A percentile compares a stretch with the other conserved stretches of the same genome.
phyloP scores from a whole-genome alignment of 2,113 vertebrate genomes.

The Eonycteris spelaea region DNA sequence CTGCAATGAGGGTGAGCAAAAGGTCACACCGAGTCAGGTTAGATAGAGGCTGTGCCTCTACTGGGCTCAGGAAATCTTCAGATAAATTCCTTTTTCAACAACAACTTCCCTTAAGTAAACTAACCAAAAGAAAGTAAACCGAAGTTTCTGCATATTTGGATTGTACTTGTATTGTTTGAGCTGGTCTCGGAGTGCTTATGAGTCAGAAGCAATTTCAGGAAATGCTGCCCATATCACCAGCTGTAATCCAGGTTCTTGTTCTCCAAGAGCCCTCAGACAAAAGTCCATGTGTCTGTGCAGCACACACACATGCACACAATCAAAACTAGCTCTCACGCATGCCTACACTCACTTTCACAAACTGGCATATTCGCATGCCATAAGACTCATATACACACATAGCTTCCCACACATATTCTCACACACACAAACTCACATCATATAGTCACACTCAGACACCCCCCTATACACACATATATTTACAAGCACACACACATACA shows the following conservation, averaged over 20 bases:
- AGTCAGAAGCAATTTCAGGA: constrained; percentile 35
- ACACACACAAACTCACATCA: background rate
- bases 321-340: background rate
- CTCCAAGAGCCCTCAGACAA: background rate
- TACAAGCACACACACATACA: background rate
- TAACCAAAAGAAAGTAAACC: background rate
- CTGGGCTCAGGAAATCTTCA: background rate
- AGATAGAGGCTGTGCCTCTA: background rate
- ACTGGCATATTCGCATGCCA: background rate
- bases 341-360: background rate
- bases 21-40: background rate
- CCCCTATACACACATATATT: background rate
- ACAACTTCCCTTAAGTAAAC: background rate
- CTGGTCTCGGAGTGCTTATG: background rate
- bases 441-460: background rate
- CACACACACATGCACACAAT: background rate
- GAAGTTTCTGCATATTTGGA: background rate
- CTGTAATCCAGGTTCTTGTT: constrained; percentile 41
- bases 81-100: background rate
- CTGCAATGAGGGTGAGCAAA: background rate
- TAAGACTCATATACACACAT: background rate
- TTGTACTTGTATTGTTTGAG: constrained; percentile 47
- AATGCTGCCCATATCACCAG: background rate
- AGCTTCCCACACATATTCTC: background rate
- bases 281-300: background rate